These are phyloP conservation scores for Lasioglossum pauxillum DNA, from an alignment of 2,888 invertebrate genomes.

Conservation along the genomic window DNA sequence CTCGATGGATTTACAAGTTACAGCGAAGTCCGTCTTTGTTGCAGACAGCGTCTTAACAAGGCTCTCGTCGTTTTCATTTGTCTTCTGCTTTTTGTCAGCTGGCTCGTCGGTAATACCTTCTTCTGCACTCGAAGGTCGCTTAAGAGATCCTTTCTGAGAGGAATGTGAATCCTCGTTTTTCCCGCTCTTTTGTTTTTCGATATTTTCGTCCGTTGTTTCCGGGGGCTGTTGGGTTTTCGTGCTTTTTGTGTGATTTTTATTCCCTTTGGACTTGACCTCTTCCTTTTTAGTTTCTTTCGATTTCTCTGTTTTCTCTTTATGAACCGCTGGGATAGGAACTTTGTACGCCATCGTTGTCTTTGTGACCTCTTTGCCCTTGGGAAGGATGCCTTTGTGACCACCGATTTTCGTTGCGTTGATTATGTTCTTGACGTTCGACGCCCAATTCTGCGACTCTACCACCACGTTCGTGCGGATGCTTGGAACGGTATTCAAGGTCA, in stretches of 20 bases:
- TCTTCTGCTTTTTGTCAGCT: constrained; percentile 71
- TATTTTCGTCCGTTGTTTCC: constrained; percentile 45
- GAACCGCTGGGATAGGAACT: constrained; percentile 83
- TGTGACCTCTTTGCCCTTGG: constrained; percentile 81
- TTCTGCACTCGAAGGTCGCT: constrained; percentile 58
- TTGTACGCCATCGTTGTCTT: constrained; percentile 83
- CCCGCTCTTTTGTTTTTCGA: constrained; percentile 43
- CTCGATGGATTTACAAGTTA: constrained; percentile 80
- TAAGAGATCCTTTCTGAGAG: constrained; percentile 65
- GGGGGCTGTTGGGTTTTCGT: constrained; percentile 46
- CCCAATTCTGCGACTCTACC: constrained; percentile 81
- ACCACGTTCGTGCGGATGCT: constrained; percentile 77
- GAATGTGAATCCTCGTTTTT: constrained; percentile 30
- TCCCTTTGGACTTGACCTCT: constrained; percentile 66
- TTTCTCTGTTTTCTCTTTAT: constrained; percentile 78
- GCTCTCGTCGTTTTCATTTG: constrained; percentile 52
- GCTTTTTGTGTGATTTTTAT: constrained; percentile 61
- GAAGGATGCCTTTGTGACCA: constrained; percentile 81
- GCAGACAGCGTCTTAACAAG: constrained; percentile 24
- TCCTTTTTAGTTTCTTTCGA: constrained; percentile 70
- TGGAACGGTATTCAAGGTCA: constrained; percentile 78
- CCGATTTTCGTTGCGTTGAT: constrained; percentile 82
- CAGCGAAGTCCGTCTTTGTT: constrained; percentile 58
- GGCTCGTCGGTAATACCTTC: constrained; percentile 54
- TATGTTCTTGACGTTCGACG: constrained; percentile 81